These are phyloP conservation scores for Elysia crispata DNA, from an alignment of 2,888 invertebrate species.

Conservation along the genomic window DNA sequence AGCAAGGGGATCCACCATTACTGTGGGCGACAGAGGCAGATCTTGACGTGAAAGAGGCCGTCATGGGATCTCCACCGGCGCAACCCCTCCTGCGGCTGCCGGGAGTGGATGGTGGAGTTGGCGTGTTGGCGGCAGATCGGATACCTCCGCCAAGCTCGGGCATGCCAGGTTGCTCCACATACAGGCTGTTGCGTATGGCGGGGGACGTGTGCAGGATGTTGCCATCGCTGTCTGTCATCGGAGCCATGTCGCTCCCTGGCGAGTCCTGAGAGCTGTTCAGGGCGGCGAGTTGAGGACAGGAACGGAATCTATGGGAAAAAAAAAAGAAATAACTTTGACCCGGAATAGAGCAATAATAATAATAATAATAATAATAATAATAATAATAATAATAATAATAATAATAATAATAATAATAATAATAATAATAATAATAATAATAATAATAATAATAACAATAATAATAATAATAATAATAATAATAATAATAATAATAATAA, in stretches of 20 bases:
- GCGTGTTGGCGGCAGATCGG: conserved; percentile 53
- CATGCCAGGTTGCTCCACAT: conserved; percentile 29
- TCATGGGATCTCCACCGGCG: conserved; percentile 52
- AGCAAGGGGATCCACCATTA: conserved; percentile 55
- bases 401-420: too few relatives aligned
- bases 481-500: too few relatives aligned
- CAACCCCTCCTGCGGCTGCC: conserved; percentile 59
- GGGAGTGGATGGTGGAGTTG: conserved; percentile 67
- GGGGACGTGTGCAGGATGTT: conserved; percentile 36
- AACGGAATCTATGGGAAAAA: conserved; percentile 52
- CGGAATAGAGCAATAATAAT: too few relatives aligned
- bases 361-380: too few relatives aligned
- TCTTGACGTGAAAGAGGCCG: conserved; percentile 49
- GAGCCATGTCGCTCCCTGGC: conserved; percentile 50
- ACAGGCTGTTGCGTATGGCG: conserved; percentile 32
- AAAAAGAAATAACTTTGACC: too few relatives aligned
- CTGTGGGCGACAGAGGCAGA: conserved; percentile 43
- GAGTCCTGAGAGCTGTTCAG: conserved; percentile 48
- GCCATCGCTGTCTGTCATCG: conserved; percentile 45
- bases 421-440: too few relatives aligned
- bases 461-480: too few relatives aligned
- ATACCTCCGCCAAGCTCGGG: conserved; percentile 10
- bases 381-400: too few relatives aligned
- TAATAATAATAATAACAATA: too few relatives aligned
- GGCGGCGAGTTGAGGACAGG: conserved; percentile 54